phyloP scores from a whole-genome alignment of 2,888 invertebrate species.

The Neria commutata region DNA sequence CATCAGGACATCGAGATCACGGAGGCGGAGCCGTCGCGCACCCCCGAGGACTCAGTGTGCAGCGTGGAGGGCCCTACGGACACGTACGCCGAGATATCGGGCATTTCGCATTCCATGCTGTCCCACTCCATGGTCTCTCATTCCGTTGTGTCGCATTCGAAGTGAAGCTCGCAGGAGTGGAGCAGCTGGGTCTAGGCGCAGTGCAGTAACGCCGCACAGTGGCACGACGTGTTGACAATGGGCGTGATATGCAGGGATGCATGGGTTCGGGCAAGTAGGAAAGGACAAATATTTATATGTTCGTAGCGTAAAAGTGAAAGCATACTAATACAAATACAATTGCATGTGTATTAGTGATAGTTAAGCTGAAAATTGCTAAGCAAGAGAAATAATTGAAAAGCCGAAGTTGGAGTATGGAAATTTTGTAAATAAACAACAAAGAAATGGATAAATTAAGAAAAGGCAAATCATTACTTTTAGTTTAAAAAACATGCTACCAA shows the following conservation, averaged over 20 bases:
- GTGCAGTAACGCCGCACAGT: background rate
- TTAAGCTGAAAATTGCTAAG: background rate
- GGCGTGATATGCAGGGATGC: no score
- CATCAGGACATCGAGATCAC: constrained; percentile 71
- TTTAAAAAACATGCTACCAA: no score
- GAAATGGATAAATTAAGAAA: constrained; percentile 14
- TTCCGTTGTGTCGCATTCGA: constrained; percentile 53
- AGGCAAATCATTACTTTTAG: background rate
- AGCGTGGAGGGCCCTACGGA: constrained; percentile 83
- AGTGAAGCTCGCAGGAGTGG: constrained; percentile 29
- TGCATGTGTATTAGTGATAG: constrained; percentile 17
- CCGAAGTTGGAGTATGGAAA: background rate
- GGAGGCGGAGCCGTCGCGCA: constrained; percentile 81
- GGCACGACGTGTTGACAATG: no score
- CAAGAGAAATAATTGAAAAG: background rate
- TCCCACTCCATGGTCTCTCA: constrained; percentile 59
- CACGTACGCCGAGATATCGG: constrained; percentile 61
- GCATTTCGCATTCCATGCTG: constrained; percentile 60
- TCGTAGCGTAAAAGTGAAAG: constrained; percentile 1
- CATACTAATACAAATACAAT: constrained; percentile 18
- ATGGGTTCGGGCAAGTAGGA: no score
- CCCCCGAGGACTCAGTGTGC: constrained; percentile 90
- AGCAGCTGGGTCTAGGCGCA: constrained; percentile 2
- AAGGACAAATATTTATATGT: constrained; percentile 11
- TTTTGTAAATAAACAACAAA: constrained; percentile 1